Evolutionary conservation across 2,888 invertebrate species (phyloP).

Genomic region (Linnaemya tessellans): DNA sequence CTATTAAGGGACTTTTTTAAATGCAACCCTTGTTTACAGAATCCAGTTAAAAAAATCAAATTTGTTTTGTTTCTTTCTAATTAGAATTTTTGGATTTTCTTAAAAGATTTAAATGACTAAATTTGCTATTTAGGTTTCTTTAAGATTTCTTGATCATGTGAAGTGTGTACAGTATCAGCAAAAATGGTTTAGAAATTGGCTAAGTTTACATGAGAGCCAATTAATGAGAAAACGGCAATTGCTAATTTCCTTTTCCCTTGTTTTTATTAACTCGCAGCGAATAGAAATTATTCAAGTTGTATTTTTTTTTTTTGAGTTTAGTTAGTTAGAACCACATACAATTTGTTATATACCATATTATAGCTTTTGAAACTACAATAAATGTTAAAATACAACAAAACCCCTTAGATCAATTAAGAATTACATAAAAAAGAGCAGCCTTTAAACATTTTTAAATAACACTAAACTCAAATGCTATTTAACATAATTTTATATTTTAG

Average conservation of each 20-base stretch:
- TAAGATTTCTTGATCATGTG: constrained; percentile 3
- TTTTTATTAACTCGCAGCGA: not conserved
- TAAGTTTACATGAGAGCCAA: constrained; percentile 14
- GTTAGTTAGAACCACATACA: too few relatives aligned
- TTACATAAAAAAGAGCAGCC: too few relatives aligned
- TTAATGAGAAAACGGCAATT: not conserved
- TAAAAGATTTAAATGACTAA: constrained; percentile 17
- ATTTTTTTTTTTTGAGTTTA: too few relatives aligned
- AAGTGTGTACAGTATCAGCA: not conserved
- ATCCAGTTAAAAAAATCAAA: not conserved
- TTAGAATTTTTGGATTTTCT: constrained; percentile 17
- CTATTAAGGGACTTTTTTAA: not conserved
- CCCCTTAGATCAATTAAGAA: too few relatives aligned
- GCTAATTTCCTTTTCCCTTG: constrained; percentile 15
- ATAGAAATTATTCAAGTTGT: not conserved
- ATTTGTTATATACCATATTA: too few relatives aligned
- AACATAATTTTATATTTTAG: too few relatives aligned
- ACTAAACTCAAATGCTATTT: too few relatives aligned
- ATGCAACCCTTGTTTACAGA: not conserved
- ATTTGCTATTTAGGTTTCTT: not conserved
- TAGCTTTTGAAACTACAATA: too few relatives aligned
- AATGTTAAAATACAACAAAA: too few relatives aligned
- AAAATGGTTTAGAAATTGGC: constrained; percentile 56
- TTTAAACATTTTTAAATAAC: too few relatives aligned
- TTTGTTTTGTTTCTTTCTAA: constrained; percentile 20